A percentile compares a stretch with the other conserved stretches of the same genome.
Conservation (phyloP, 64 coral and sea anemone species). For the Acropora yongei region DNA sequence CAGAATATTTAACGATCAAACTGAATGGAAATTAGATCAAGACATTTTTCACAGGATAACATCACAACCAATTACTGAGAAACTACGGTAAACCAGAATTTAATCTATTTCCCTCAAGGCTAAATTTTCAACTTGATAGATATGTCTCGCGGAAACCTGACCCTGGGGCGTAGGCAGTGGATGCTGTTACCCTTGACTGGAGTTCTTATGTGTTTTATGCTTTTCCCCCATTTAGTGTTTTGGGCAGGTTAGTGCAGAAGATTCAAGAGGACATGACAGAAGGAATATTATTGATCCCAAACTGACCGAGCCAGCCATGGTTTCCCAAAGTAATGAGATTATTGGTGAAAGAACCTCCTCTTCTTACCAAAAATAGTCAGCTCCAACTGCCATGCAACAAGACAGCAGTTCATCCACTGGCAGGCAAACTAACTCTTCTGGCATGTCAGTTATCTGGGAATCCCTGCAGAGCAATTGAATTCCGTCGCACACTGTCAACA, state of each 20-base stretch:
- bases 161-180: slow-evolving; percentile 28
- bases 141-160: slow-evolving; percentile 24
- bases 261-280: not conserved
- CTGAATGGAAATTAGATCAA: slow-evolving; percentile 18
- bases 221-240: slow-evolving; percentile 3
- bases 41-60: slow-evolving; percentile 9
- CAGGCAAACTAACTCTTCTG: not conserved
- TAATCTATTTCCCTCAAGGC: slow-evolving; percentile 26
- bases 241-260: slow-evolving; percentile 1
- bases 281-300: not conserved
- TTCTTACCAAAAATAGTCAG: not conserved
- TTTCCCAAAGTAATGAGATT: slow-evolving; percentile 7
- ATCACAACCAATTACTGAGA: not conserved
- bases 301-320: not conserved
- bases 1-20: slow-evolving; percentile 20
- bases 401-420: slow-evolving; percentile 1
- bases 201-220: not conserved
- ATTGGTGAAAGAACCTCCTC: not conserved
- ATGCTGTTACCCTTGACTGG: slow-evolving; percentile 1
- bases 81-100: slow-evolving; percentile 31
- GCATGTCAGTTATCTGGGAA: slow-evolving; percentile 8
- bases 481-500: not conserved
- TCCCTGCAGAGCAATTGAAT: slow-evolving; percentile 4
- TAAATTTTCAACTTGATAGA: slow-evolving; percentile 29
- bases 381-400: not conserved